Base-by-base conservation (phyloP, 1,140 invertebrate species). In the Papilio glaucus region DNA sequence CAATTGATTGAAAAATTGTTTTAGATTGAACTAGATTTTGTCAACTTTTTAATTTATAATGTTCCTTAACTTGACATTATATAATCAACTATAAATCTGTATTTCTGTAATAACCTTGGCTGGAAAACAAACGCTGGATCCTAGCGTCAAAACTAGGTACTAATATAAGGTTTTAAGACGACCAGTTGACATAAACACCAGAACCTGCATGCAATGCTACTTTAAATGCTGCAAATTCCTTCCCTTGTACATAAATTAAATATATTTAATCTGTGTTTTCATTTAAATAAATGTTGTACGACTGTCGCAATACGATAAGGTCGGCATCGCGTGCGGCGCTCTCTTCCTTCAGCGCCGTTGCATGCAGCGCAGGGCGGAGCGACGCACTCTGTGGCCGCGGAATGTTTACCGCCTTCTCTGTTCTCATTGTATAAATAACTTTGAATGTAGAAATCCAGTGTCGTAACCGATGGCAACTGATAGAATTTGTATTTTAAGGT, bases 211-310 rank as follows among this genome's bases (percentile, higher is more conserved):
- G 45, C 42, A 10, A 49, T 18, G 18, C 7, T 8, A 21, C 7
- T 49, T 49, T n/a, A 49, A n/a, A 33, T 33, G 29, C 49, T 10
- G 24, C 9, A 12, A 10, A 21, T 24, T 53, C 49, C 24, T 53
- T 8, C 49, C 12, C 21, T 24, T 18, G 4, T 24, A 24, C 18
- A 57, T 57, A 57, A 57, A 24, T 57, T 57, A 57, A 24, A 12
- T 9, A 12, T 24, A 24, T 57, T 57, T 57, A 57, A 57, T 24
- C 24, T 24, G 49, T 57, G 24, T 18, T 10, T 57, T 57, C 24
- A 57, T 57, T 57, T 26, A 24, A 57, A 57, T 57, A 10, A 57
- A 57, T 24, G 42, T 45, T 45, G 49, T 57, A 57, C 49, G 18
- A 57, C 18, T 12, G 21, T 57, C 21, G 49, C 49, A 57, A 57